phyloP scores from a whole-genome alignment of 2,797 vertebrate genomes.

The Semaprochilodus insignis region DNA sequence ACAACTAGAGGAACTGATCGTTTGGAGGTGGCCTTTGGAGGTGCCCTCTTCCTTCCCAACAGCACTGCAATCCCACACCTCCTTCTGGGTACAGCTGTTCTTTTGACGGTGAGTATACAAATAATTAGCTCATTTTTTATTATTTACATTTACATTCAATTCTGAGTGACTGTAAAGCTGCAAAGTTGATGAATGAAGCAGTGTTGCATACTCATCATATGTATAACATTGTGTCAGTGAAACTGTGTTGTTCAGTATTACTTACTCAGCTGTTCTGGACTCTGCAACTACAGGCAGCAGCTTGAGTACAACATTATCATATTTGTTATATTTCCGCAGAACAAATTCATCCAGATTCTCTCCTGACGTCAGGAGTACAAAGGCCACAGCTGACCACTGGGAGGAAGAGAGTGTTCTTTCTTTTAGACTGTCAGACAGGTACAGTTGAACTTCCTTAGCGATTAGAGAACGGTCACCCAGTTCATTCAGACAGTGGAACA shows the following conservation, averaged over 20 bases:
- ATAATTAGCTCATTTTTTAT: too few species aligned
- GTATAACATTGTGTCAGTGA: not conserved
- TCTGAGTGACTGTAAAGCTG: too few species aligned
- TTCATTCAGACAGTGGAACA: not conserved
- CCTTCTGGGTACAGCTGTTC: too few species aligned
- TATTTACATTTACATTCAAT: too few species aligned
- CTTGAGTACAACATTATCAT: constrained; percentile 19
- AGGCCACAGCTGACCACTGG: not conserved
- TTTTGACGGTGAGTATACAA: too few species aligned
- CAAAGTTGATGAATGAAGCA: too few species aligned
- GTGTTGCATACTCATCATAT: too few species aligned
- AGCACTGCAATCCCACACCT: too few species aligned
- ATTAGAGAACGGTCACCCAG: constrained; percentile 10
- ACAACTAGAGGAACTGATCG: too few species aligned
- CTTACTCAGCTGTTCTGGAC: constrained; percentile 31
- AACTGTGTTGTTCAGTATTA: not conserved
- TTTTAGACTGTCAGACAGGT: not conserved
- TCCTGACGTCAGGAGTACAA: constrained; percentile 24
- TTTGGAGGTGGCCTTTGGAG: too few species aligned
- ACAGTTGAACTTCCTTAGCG: not conserved
- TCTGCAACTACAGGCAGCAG: constrained; percentile 2
- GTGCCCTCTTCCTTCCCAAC: too few species aligned
- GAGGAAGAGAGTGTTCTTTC: not conserved
- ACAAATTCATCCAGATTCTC: not conserved
- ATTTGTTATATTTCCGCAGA: not conserved